Evolutionary conservation across 1,140 invertebrate species (phyloP), one percentile per base, ranked within the genome.

Genomic region (Philaenus spumarius): DNA sequence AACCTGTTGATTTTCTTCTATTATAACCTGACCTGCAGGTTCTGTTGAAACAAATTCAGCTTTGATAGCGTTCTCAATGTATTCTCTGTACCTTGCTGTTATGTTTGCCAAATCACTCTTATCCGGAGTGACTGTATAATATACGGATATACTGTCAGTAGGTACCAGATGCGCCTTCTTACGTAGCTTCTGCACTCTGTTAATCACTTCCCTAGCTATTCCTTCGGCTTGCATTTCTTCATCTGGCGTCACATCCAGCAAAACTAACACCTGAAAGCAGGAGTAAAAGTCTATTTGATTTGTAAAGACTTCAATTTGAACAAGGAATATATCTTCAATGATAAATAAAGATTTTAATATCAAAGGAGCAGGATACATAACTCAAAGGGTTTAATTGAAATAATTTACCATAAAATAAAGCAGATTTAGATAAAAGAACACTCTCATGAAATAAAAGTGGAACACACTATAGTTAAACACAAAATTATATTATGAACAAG

Each of bases 161-260:
- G 95, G 94, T 17, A 95, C 86, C 12, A 99, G 76, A 68, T 91
- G 85, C 1, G 92, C 95, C 72, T 96, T 95, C 73, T 99, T 99
- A n/a, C 97, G 78, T 0, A 99, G 75, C 75, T 97, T 97, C 69
- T 99, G 97, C 37, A 99, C 82, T 42, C 96, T 82, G 71, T 98
- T 99, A 23, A 97, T 93, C 7, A 99, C 85, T 77, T 99, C 97
- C 58, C 97, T 78, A 0, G 93, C 90, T 56, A 88, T 77, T 23
- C 93, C 93, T 80, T 98, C 95, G 70, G 96, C 87, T 56, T 91
- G 75, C 87, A 98, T 89, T 2, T 84, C 82, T 66, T 92, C 84
- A 73, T 96, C 93, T 1, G 90, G 85, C 0, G 85, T 87, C 39
- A 88, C 78, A 69, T 90, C 86, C 53, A 92, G 67, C 17, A 93